Conservation (phyloP, 1,140 invertebrate genomes). For the Cydia splendana region DNA sequence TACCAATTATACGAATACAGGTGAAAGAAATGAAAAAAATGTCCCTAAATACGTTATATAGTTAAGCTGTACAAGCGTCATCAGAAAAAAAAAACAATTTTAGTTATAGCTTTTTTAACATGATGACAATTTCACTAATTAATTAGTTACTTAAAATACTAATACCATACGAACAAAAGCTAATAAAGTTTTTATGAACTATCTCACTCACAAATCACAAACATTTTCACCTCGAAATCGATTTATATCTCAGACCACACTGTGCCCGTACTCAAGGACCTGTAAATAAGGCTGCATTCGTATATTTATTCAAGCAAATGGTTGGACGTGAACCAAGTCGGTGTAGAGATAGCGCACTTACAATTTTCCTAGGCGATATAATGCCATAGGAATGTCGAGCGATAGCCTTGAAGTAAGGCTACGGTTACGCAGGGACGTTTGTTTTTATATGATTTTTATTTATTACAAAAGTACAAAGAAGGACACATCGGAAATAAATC, state of each 20-base stretch:
- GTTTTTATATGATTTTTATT: background rate
- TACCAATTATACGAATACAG: no score
- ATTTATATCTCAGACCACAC: background rate
- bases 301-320: slow-evolving; percentile 17
- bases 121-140: no score
- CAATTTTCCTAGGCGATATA: slow-evolving; percentile 9
- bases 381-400: slow-evolving; percentile 11
- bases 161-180: background rate
- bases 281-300: slow-evolving; percentile 14
- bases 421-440: background rate
- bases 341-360: slow-evolving; percentile 12
- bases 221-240: background rate
- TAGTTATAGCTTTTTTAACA: no score
- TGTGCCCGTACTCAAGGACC: slow-evolving; percentile 6
- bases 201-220: background rate
- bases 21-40: no score
- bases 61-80: no score
- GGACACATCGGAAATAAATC: background rate
- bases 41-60: no score
- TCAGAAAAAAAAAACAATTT: no score
- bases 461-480: background rate
- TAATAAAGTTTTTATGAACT: background rate
- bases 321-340: background rate
- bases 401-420: slow-evolving; percentile 29
- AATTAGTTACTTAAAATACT: no score